Conservation (phyloP, 2,888 invertebrate genomes). For the Copidosoma aretas region DNA sequence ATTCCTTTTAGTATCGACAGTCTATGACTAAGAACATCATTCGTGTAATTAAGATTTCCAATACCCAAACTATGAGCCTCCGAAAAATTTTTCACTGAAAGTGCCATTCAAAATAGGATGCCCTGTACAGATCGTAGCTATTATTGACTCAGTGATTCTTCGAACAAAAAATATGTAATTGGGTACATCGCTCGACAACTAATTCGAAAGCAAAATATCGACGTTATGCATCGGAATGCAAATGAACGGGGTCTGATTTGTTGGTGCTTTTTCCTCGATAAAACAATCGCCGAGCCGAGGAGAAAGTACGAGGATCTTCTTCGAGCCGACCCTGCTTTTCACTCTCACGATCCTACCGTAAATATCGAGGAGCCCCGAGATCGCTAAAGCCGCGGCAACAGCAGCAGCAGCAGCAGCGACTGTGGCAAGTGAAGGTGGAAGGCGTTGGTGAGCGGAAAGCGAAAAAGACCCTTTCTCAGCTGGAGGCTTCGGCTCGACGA, state of each 20-base stretch:
- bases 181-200: slow-evolving; percentile 18
- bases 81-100: slow-evolving; percentile 27
- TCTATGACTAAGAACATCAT: neutral
- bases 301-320: slow-evolving; percentile 47
- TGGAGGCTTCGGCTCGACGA: slow-evolving; percentile 43
- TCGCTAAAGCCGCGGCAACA: slow-evolving; percentile 20
- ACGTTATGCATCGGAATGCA: slow-evolving; percentile 23
- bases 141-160: slow-evolving; percentile 10
- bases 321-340: slow-evolving; percentile 41
- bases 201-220: slow-evolving; percentile 21
- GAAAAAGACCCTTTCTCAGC: slow-evolving; percentile 44
- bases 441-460: slow-evolving; percentile 20
- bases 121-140: slow-evolving; percentile 24
- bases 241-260: slow-evolving; percentile 20
- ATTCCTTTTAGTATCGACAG: slow-evolving; percentile 4
- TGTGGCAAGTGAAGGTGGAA: neutral
- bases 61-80: slow-evolving; percentile 12
- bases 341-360: slow-evolving; percentile 45
- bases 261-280: slow-evolving; percentile 24
- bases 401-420: slow-evolving; percentile 5
- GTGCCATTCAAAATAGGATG: slow-evolving; percentile 40
- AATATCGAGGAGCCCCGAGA: slow-evolving; percentile 47
- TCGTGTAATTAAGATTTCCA: neutral
- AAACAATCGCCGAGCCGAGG: slow-evolving; percentile 32
- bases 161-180: slow-evolving; percentile 15